Evolutionary conservation across 2,797 vertebrate genomes (phyloP), one percentile per base, ranked within the genome.

Genomic region (Chromobotia macracanthus): DNA sequence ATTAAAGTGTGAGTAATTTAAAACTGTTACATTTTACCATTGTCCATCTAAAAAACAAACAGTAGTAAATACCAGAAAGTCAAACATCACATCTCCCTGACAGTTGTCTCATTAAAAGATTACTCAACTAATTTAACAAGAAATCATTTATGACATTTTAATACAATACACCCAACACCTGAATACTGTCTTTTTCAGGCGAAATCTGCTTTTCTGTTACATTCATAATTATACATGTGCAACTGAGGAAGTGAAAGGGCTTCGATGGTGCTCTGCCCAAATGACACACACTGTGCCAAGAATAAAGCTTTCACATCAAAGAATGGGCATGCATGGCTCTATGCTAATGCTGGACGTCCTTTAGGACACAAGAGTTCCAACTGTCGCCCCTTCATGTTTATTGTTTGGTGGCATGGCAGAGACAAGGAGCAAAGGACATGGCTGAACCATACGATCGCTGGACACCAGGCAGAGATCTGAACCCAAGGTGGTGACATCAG

Each of bases 401-500:
- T 66, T 71, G 69, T 46, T 8, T 50, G 48, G 11, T 35, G 23
- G 58, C 50, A 65, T 64, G 50, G 74, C 55, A 18, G 21, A 23
- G 41, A 55, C 46, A 60, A 15, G 35, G 35, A 67, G 41, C 28
- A 41, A 19, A 19, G 58, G 60, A 65, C 38, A 55, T 31, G 38
- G 73, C 15, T 13, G 46, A 51, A 44, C 51, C 48, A n/a, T 19
- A 16, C 55, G 50, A 28, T 5, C 44, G 3, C 60, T 25, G 31
- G 41, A 60, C 69, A 58, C 35, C 55, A 72, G 55, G 50, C 21
- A 58, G 58, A 44, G 11, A 74, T 74, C 21, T 44, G 31, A 79
- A 65, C 77, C 50, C 19, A 31, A 79, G 68, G 21, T 35, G 58
- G 16, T 5, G 8, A 58, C 18, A 82, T 46, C 75, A 77, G 61